Conservation (phyloP, 2,113 vertebrate genomes). For the Brachyhypopomus occidentalis region DNA sequence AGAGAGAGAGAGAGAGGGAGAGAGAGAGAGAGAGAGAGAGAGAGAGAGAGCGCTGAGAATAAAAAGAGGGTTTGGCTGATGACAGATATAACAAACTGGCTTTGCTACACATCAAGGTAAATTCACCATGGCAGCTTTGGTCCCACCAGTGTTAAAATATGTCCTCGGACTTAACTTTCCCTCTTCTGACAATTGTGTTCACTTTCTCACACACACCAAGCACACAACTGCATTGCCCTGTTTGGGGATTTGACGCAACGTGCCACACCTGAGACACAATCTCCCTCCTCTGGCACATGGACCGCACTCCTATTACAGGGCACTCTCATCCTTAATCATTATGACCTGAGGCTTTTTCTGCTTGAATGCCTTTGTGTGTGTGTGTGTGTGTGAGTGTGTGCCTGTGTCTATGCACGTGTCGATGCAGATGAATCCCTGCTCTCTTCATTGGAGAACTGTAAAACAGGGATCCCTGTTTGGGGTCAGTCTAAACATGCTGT, state of each 20-base stretch:
- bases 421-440: not conserved
- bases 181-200: not conserved
- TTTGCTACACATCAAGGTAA: not conserved
- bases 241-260: not conserved
- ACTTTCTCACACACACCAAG: not conserved
- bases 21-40: not conserved
- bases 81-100: conserved; percentile 35
- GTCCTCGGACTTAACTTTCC: not conserved
- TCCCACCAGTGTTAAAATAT: conserved; percentile 14
- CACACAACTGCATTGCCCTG: conserved; percentile 19
- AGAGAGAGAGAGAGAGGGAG: not conserved
- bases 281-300: conserved; percentile 7
- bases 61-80: conserved; percentile 23
- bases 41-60: not conserved
- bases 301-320: conserved; percentile 13
- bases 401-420: not conserved
- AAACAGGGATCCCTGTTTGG: not conserved
- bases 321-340: conserved; percentile 20
- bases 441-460: conserved; percentile 2
- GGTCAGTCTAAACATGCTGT: conserved; percentile 28
- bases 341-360: conserved; percentile 28
- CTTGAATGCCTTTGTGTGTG: conserved; percentile 3
- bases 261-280: conserved; percentile 19
- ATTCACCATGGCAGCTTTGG: conserved; percentile 28
- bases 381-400: not conserved